Base-by-base conservation (phyloP, 37 sponge, comb jelly and placozoan species). In the Diacarnus erythraeanus region DNA sequence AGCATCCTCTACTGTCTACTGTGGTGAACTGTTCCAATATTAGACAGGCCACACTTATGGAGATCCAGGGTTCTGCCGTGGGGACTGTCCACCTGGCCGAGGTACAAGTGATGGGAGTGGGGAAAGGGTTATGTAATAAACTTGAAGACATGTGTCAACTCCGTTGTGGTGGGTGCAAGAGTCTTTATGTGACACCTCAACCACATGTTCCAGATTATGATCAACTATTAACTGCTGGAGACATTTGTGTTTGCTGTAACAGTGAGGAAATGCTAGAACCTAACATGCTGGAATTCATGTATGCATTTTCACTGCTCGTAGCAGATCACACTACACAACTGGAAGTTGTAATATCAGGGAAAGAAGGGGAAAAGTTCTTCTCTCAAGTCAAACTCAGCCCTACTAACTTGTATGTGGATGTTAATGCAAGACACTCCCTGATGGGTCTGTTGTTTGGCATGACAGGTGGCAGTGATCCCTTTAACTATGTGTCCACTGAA, bases 401-500 rank as follows among this genome's bases (percentile, higher is more conserved):
- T 21, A 38, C 38, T 22, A 60, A 76, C 34, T 31, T 76, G 27
- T 59, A 59, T 34, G 36, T 36, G 0, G 26, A 60, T 20, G 2
- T 29, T 4, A 18, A 3, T 15, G 31, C 63, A 20, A 76, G 25
- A 29, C 20, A 76, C 5, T 1, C 27, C 23, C 8, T 76, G 2
- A 10, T 60, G 26, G 25, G 27, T 37, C 10, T 76, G 39, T 30
- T 76, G 3, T 59, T 60, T 21, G 10, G 23, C 42, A 9, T 76
- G n/a, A 76, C 77, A 35, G 77, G 61, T 30, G 61, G 77, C n/a
- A 76, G 57, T 34, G 77, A 76, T 35, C 77, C 77, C 1, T 76
- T 76, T 37, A 29, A 17, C 41, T 36, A 26, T 5, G 41, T 59
- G n/a, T 61, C 77, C 25, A 5, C 31, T 25, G 22, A 1, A 2